A percentile compares a stretch with the other conserved stretches of the same genome.
phyloP scores from a whole-genome alignment of 2,797 vertebrate species.

The Bradypodion pumilum region DNA sequence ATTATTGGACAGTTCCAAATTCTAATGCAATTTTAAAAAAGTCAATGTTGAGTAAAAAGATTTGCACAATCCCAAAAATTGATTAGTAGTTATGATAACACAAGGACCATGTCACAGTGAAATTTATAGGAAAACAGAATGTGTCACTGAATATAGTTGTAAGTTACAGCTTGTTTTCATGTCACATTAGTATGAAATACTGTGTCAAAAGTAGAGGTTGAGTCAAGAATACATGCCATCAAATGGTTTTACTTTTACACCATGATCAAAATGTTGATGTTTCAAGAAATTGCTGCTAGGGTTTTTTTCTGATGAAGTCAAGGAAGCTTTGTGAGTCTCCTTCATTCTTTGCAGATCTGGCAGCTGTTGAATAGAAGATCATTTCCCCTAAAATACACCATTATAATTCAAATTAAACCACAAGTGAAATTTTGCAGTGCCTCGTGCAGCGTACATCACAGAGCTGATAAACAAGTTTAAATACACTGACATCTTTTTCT shows the following conservation, averaged over 20 bases:
- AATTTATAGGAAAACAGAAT: conserved; percentile 51
- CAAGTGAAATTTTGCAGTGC: conserved; percentile 1
- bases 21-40: conserved; percentile 60
- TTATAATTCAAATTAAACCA: not conserved
- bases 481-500: conserved; percentile 1
- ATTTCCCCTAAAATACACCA: conserved; percentile 1
- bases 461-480: conserved; percentile 34
- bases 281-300: conserved; percentile 22
- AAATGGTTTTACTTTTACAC: conserved; percentile 30
- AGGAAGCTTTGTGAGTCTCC: conserved; percentile 25
- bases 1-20: conserved; percentile 59
- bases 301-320: conserved; percentile 34
- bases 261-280: conserved; percentile 18
- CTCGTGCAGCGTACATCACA: conserved; percentile 29
- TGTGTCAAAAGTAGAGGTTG: conserved; percentile 46
- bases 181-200: conserved; percentile 45
- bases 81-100: conserved; percentile 51
- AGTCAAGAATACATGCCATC: conserved; percentile 21
- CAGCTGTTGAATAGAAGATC: conserved; percentile 31
- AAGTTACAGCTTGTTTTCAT: conserved; percentile 51
- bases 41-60: conserved; percentile 57
- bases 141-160: conserved; percentile 12
- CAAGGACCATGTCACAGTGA: conserved; percentile 45
- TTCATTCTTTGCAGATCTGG: conserved; percentile 36
- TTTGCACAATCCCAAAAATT: conserved; percentile 34